Evolutionary conservation across 2,888 invertebrate species (phyloP), one percentile per base, ranked within the genome.

Genomic region (Unio delphinus): DNA sequence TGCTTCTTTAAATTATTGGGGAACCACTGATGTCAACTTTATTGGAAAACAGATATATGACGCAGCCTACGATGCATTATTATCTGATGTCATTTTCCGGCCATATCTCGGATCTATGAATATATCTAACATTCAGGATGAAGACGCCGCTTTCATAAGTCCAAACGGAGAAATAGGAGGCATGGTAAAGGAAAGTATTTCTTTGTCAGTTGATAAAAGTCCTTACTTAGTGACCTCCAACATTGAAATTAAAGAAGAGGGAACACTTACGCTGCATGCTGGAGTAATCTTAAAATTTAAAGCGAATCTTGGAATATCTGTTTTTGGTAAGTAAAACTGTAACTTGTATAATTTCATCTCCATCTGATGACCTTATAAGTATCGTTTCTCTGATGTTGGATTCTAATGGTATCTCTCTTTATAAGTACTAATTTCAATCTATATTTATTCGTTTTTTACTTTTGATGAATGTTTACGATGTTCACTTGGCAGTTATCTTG

Each of bases 1-100:
- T 62, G 75, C 75, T 8, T 72, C 75, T 23, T 55, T 67, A 45
- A 78, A 78, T 59, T 78, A 70, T 64, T 78, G 78, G 78, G 78
- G 75, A n/a, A 73, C 64, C 7, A 63, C 67, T 1, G 64, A 73
- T 55, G 26, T 65, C 4, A 65, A 71, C 23, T 57, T 11, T 3
- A 75, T 78, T 34, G 54, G 61, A 57, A 64, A 64, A 61, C 61
- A 57, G 55, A 64, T 78, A 17, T 78, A 69, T 61, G 78, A 78
- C 55, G 45, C 61, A 18, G 28, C 45, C 6, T 78, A 72, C 61
- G 71, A 75, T 28, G 57, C 55, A 17, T 18, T 54, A 7, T 65
- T 78, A 18, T 65, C 68, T 28, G 55, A 68, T 34, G 65, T 78
- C 7, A 30, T 59, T 6, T 70, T 60, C 55, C 28, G 67, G 23